Evolutionary conservation across 1,140 invertebrate genomes (phyloP), one percentile per base, ranked within the genome.

Genomic region (Drosophila kikkawai): DNA sequence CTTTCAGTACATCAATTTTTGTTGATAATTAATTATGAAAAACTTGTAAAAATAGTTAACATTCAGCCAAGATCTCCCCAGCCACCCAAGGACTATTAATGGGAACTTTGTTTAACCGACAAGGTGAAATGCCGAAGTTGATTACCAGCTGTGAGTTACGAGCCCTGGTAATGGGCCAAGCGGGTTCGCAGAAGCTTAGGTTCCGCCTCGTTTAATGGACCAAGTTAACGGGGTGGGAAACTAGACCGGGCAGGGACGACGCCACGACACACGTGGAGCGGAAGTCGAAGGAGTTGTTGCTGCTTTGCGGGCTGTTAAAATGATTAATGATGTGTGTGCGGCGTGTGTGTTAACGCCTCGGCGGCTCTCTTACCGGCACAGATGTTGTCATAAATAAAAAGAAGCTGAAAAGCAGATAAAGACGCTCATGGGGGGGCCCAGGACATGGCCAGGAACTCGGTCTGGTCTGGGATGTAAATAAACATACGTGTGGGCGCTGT

Each of bases 341-440:
- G 78, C 75, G 58, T 64, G 75, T 77, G 80, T 76, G 75, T 90
- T 77, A 87, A 80, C 84, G 84, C 84, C 73, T 70, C 79, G 15
- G 1, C 79, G 15, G 1, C 67, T 61, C 68, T 36, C 65, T 79
- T 74, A 82, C 82, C 78, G 67, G 69, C 75, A 85, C 85, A 88
- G 86, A 91, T 91, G 86, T 90, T 90, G 81, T 85, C 75, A 88
- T 88, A 90, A 91, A 88, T 91, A 88, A 87, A 83, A 83, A 78
- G 82, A 74, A 84, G 63, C 75, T 69, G 74, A 82, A 84, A 73
- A 57, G 63, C 79, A 82, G 60, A 70, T 70, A 59, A 86, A 81
- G 82, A 76, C 64, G 65, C 63, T 60, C 42, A 13, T 0, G 51
- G 59, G 41, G 36, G 29, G 59, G 9, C 3, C 22, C 22, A 7